Evolutionary conservation across 2,797 vertebrate genomes (phyloP).

Genomic region (Scleropages formosus): DNA sequence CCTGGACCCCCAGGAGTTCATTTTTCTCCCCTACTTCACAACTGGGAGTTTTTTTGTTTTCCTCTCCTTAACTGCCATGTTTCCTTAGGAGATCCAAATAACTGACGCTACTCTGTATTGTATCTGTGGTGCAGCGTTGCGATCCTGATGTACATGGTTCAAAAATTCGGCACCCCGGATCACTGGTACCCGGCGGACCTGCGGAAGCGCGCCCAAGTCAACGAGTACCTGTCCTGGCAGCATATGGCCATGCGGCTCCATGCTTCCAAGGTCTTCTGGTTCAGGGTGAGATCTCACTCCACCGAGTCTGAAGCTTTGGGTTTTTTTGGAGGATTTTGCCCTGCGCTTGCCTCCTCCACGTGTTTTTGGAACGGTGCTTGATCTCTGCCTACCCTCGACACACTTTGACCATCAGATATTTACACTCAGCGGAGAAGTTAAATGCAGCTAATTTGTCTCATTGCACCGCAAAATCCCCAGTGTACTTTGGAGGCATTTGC

Average conservation of each 20-base stretch:
- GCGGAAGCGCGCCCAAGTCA: slow-evolving; percentile 72
- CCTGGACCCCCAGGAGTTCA: too few relatives aligned
- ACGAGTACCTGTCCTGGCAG: slow-evolving; percentile 90
- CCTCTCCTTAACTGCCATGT: too few relatives aligned
- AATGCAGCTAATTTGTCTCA: not conserved
- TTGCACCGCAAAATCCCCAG: not conserved
- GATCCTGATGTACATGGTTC: slow-evolving; percentile 80
- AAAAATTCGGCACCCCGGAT: slow-evolving; percentile 75
- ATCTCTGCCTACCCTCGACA: not conserved
- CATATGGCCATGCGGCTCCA: slow-evolving; percentile 66
- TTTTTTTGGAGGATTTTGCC: not conserved
- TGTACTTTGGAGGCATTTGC: too few relatives aligned
- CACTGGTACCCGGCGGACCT: slow-evolving; percentile 90
- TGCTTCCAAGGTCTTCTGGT: slow-evolving; percentile 72
- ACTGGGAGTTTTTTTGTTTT: too few relatives aligned
- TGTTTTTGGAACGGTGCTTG: not conserved
- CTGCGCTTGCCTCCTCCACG: not conserved
- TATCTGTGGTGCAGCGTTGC: slow-evolving; percentile 67
- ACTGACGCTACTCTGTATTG: too few relatives aligned
- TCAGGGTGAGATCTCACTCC: slow-evolving; percentile 63
- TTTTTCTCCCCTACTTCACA: too few relatives aligned
- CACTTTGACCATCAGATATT: not conserved
- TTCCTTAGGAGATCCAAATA: too few relatives aligned
- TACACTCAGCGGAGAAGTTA: not conserved
- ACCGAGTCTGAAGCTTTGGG: too few relatives aligned